Evolutionary conservation across 2,888 invertebrate genomes (phyloP).

Genomic region (Liposcelis brunnea): DNA sequence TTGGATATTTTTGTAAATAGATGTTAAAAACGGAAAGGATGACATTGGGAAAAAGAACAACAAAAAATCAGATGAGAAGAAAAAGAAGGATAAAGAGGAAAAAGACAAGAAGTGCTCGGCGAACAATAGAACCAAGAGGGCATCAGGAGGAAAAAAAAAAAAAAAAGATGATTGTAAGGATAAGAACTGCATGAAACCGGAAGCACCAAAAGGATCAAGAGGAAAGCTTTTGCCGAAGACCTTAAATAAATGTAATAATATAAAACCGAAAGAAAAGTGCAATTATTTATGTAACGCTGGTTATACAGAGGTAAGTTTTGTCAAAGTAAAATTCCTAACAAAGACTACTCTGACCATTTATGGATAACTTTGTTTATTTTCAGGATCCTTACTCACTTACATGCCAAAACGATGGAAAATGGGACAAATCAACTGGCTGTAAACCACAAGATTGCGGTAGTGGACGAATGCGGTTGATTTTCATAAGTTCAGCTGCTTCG

Average conservation of each 20-base stretch:
- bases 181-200: neutral
- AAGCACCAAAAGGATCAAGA: neutral
- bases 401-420: neutral
- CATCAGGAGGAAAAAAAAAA: neutral
- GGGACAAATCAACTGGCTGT: neutral
- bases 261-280: neutral
- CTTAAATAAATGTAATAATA: neutral
- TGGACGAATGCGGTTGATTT: neutral
- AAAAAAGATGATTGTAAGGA: neutral
- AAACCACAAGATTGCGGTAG: neutral
- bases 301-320: neutral
- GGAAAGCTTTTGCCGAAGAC: neutral
- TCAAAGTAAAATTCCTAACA: neutral
- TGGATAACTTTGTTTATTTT: too few relatives aligned
- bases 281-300: slow-evolving; percentile 2
- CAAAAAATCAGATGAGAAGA: neutral
- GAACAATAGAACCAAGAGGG: neutral
- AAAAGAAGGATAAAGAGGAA: slow-evolving; percentile 3
- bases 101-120: neutral
- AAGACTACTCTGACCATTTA: too few relatives aligned
- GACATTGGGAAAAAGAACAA: slow-evolving; percentile 1
- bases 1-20: too few relatives aligned
- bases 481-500: neutral
- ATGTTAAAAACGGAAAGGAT: neutral
- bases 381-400: too few relatives aligned